A percentile compares a stretch with the other conserved stretches of the same genome.
Evolutionary conservation across 2,888 invertebrate species (phyloP).

Genomic region (Sinopyrophorus schimmeli): DNA sequence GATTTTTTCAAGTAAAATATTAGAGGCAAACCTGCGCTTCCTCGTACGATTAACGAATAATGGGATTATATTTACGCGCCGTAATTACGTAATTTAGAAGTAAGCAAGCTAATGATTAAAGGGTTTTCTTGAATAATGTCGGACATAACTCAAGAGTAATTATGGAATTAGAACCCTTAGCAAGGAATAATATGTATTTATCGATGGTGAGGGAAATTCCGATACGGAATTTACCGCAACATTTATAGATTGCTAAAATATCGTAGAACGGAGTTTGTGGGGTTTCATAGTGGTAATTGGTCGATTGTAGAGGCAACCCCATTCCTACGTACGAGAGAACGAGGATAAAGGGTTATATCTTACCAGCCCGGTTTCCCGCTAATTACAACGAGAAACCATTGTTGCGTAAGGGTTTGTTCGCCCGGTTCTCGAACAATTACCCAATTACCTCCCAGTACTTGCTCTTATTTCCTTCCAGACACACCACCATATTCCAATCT

Average conservation of each 20-base stretch:
- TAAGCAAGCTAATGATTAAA: too few relatives aligned
- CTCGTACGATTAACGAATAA: too few relatives aligned
- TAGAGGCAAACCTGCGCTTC: too few relatives aligned
- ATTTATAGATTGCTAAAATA: conserved; percentile 23
- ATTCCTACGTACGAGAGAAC: conserved; percentile 31
- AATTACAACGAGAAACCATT: conserved; percentile 50
- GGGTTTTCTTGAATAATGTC: conserved; percentile 9
- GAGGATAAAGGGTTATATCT: conserved; percentile 42
- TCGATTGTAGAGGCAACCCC: conserved; percentile 40
- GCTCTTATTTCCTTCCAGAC: conserved; percentile 25
- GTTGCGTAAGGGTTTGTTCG: conserved; percentile 47
- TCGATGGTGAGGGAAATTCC: conserved; percentile 12
- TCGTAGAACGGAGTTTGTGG: conserved; percentile 14
- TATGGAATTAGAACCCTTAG: not conserved
- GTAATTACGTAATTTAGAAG: too few relatives aligned
- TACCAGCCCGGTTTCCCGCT: conserved; percentile 46
- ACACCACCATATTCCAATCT: conserved; percentile 17
- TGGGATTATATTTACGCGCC: too few relatives aligned
- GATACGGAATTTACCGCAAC: conserved; percentile 17
- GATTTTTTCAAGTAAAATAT: too few relatives aligned
- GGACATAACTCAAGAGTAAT: conserved; percentile 3
- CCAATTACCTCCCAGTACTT: conserved; percentile 43
- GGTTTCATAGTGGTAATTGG: conserved; percentile 41
- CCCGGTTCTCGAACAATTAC: conserved; percentile 49
- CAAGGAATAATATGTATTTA: conserved; percentile 11